phyloP scores from a whole-genome alignment of 2,797 vertebrate species.

The Poliocrania exsul region DNA sequence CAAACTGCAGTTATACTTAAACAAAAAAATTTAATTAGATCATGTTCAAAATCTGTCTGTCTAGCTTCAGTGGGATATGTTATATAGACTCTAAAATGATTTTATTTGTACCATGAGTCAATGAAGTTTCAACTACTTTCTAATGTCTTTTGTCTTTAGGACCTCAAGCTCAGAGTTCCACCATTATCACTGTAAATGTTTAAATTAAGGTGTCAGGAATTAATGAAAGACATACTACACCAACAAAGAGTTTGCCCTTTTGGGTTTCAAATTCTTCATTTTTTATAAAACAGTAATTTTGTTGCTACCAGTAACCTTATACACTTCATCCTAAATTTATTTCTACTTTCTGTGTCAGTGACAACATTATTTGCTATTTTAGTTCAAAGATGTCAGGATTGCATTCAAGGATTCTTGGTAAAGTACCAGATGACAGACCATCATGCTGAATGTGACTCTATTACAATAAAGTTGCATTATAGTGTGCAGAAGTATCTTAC shows the following conservation, averaged over 20 bases:
- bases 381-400: not conserved
- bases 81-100: not conserved
- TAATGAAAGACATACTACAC: not conserved
- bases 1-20: not conserved
- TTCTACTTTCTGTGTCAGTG: not conserved
- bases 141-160: not conserved
- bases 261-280: not conserved
- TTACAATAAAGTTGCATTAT: not conserved
- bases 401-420: not conserved
- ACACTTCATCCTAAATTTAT: not conserved
- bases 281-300: not conserved
- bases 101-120: not conserved
- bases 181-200: not conserved
- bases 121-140: not conserved
- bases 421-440: not conserved
- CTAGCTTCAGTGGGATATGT: not conserved
- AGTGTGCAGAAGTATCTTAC: not conserved
- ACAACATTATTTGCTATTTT: not conserved
- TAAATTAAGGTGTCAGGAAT: not conserved
- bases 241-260: not conserved
- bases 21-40: not conserved
- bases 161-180: not conserved
- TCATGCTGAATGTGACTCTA: not conserved
- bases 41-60: not conserved
- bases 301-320: not conserved